Conservation (phyloP, 2,797 vertebrate species). For the Emydoidea blandingii region DNA sequence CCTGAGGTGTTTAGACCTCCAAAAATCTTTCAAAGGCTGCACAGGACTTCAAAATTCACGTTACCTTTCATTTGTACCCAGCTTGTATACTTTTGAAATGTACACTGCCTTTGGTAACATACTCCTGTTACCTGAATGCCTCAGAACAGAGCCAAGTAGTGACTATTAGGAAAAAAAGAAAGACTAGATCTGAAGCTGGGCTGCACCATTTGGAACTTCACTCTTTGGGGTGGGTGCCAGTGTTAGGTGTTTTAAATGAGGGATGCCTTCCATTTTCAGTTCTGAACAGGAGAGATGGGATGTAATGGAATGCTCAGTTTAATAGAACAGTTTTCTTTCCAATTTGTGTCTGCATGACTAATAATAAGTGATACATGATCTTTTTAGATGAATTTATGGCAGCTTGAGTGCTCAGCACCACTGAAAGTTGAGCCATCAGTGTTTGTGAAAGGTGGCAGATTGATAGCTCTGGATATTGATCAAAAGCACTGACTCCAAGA, state of each 20-base stretch:
- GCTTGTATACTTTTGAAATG: neutral
- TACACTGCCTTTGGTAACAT: neutral
- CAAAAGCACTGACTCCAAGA: neutral
- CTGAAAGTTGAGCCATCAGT: conserved; percentile 8
- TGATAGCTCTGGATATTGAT: neutral
- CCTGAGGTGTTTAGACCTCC: neutral
- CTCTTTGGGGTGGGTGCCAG: neutral
- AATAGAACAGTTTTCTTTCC: conserved; percentile 8
- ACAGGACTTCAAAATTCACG: fast-evolving
- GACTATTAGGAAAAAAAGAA: neutral
- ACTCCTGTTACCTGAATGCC: neutral
- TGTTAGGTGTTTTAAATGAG: neutral
- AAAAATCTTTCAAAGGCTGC: neutral
- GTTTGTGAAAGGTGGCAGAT: neutral
- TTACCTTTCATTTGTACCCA: neutral
- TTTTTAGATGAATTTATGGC: conserved; percentile 1
- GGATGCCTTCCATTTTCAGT: neutral
- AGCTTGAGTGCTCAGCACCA: neutral
- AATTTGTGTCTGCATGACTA: neutral
- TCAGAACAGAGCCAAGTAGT: neutral
- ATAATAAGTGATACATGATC: conserved; percentile 17
- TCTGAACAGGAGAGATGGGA: neutral
- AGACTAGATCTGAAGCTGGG: neutral
- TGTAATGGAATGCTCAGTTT: neutral
- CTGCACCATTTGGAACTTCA: neutral